Percentiles rank a stretch among this genome's conserved stretches.
Evolutionary conservation across 2,888 invertebrate species (phyloP).

Genomic region (Serrognathus titanus): DNA sequence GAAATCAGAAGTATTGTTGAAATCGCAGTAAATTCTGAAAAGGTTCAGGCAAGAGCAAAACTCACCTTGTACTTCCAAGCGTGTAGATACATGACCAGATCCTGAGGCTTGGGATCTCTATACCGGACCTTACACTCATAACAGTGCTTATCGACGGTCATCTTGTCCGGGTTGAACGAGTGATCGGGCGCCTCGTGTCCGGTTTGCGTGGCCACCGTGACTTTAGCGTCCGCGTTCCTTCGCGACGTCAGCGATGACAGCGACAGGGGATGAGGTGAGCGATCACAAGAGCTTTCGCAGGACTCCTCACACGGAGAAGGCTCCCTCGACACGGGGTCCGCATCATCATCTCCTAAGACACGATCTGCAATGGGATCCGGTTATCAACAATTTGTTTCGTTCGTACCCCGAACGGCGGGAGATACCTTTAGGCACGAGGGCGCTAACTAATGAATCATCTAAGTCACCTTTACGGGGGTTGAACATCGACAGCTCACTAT

Average conservation of each 20-base stretch:
- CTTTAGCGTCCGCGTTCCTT: constrained; percentile 39
- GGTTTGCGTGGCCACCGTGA: constrained; percentile 84
- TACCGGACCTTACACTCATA: constrained; percentile 91
- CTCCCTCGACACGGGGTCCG: constrained; percentile 63
- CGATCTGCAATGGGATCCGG: constrained; percentile 34
- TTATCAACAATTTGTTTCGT: not conserved
- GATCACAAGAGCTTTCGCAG: constrained; percentile 46
- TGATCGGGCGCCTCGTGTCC: constrained; percentile 73
- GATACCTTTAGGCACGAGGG: constrained; percentile 46
- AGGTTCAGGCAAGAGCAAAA: not conserved
- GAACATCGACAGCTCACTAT: constrained; percentile 78
- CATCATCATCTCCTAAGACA: constrained; percentile 59
- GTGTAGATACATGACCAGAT: constrained; percentile 94
- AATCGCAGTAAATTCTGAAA: not conserved
- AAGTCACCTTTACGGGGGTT: constrained; percentile 63
- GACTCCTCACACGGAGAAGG: constrained; percentile 66
- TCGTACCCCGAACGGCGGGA: no score
- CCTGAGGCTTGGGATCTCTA: constrained; percentile 85
- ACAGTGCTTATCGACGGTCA: constrained; percentile 82
- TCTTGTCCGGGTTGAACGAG: constrained; percentile 64
- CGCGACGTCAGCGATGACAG: constrained; percentile 29
- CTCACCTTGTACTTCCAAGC: constrained; percentile 87
- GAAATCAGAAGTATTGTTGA: not conserved
- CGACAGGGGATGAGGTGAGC: constrained; percentile 37
- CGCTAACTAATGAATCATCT: constrained; percentile 55